Evolutionary conservation across 2,797 vertebrate genomes (phyloP).

Genomic region (Ceryle rudis): DNA sequence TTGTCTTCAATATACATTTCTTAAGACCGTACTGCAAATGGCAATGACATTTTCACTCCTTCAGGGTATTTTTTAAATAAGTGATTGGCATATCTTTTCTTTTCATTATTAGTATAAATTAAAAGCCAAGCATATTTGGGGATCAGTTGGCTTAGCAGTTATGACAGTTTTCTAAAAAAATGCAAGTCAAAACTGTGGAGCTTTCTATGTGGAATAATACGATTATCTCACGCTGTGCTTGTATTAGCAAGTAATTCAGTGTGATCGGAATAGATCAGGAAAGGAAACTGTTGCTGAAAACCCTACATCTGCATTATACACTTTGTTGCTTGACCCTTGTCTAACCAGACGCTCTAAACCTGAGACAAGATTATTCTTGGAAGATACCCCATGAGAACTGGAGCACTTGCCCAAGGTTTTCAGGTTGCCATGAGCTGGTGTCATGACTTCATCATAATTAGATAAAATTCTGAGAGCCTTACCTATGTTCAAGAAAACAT

Average conservation of each 20-base stretch:
- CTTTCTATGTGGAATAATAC: not conserved
- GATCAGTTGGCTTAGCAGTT: not conserved
- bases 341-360: not conserved
- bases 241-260: not conserved
- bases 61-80: not conserved
- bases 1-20: not conserved
- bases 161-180: not conserved
- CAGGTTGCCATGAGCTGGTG: not conserved
- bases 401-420: not conserved
- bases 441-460: not conserved
- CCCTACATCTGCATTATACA: not conserved
- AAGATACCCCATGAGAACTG: not conserved
- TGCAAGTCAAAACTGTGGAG: not conserved
- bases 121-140: not conserved
- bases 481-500: not conserved
- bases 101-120: not conserved
- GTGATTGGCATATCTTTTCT: not conserved
- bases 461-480: not conserved
- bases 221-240: not conserved
- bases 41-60: not conserved
- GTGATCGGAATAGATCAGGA: not conserved
- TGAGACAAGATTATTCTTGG: not conserved
- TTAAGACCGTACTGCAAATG: not conserved
- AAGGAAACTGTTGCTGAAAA: not conserved
- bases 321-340: not conserved